A percentile compares a stretch with the other conserved stretches of the same genome.
These are phyloP conservation scores for Lasioglossum figueresi DNA, from an alignment of 2,888 invertebrate species.

Conservation along the genomic window DNA sequence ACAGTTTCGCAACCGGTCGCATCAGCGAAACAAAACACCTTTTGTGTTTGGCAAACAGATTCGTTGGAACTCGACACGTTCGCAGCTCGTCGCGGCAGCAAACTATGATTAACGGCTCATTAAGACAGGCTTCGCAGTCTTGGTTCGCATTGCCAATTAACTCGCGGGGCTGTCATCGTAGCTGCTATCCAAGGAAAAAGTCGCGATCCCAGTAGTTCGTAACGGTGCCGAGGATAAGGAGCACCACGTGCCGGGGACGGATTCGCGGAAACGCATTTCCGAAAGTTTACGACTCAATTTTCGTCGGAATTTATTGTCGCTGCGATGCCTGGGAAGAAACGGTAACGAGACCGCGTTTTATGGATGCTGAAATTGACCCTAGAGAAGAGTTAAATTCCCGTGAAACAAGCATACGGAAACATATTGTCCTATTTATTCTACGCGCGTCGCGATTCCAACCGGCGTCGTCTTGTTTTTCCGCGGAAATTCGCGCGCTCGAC, in stretches of 20 bases:
- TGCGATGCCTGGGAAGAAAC: slow-evolving; percentile 37
- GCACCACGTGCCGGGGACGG: neutral
- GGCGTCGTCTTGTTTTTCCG: neutral
- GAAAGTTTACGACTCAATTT: slow-evolving; percentile 55
- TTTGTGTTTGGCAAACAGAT: slow-evolving; percentile 6
- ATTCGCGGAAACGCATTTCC: slow-evolving; percentile 45
- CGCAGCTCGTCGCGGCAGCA: slow-evolving; percentile 28
- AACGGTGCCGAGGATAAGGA: slow-evolving; percentile 41
- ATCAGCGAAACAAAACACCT: slow-evolving; percentile 6
- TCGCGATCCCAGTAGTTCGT: slow-evolving; percentile 6
- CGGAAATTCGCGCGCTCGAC: slow-evolving; percentile 14
- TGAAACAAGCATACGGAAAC: slow-evolving; percentile 42
- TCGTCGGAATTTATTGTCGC: slow-evolving; percentile 43
- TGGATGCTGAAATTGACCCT: slow-evolving; percentile 50
- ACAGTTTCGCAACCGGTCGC: neutral
- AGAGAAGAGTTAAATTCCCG: slow-evolving; percentile 29
- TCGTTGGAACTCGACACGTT: neutral
- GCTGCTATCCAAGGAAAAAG: slow-evolving; percentile 1
- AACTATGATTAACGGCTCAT: slow-evolving; percentile 61
- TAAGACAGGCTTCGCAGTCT: slow-evolving; percentile 33
- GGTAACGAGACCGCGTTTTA: slow-evolving; percentile 53
- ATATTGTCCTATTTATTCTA: slow-evolving; percentile 14
- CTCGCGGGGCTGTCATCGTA: slow-evolving; percentile 50
- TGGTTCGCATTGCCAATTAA: slow-evolving; percentile 49
- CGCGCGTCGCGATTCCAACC: neutral